Percentiles rank a stretch among this genome's conserved stretches.
These are phyloP conservation scores for Hyperoodon ampullatus DNA, from an alignment of 2,113 vertebrate species.

Conservation along the genomic window DNA sequence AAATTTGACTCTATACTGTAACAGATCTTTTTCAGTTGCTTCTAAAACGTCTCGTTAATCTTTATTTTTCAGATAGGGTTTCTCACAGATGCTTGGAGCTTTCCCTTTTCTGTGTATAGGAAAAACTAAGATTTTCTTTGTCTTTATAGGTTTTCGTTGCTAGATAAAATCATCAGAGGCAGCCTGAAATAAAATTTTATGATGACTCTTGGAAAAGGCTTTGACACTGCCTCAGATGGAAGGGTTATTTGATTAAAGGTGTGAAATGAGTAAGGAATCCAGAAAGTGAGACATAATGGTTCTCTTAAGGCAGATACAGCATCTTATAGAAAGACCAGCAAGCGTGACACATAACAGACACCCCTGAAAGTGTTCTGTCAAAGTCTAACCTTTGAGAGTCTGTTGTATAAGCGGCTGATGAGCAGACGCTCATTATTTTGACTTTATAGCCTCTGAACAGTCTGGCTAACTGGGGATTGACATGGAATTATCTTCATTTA, in stretches of 20 bases:
- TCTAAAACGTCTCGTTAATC: neutral
- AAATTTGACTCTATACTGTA: neutral
- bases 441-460: neutral
- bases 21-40: neutral
- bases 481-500: neutral
- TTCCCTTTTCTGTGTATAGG: neutral
- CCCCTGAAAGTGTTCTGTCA: neutral
- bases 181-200: neutral
- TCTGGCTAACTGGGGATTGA: neutral
- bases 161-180: neutral
- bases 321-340: neutral
- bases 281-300: neutral
- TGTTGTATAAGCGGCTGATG: neutral
- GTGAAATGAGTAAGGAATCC: neutral
- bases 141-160: neutral
- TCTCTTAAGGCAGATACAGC: neutral
- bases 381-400: neutral
- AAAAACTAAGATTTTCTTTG: neutral
- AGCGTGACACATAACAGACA: neutral
- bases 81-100: neutral
- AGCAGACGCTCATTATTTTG: neutral
- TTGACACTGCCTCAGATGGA: neutral
- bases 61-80: slow-evolving; percentile 18
- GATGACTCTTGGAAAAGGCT: neutral
- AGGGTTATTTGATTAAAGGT: neutral